These are phyloP conservation scores for Micrastur ruficollis DNA, from an alignment of 2,797 vertebrate species.

Conservation along the genomic window DNA sequence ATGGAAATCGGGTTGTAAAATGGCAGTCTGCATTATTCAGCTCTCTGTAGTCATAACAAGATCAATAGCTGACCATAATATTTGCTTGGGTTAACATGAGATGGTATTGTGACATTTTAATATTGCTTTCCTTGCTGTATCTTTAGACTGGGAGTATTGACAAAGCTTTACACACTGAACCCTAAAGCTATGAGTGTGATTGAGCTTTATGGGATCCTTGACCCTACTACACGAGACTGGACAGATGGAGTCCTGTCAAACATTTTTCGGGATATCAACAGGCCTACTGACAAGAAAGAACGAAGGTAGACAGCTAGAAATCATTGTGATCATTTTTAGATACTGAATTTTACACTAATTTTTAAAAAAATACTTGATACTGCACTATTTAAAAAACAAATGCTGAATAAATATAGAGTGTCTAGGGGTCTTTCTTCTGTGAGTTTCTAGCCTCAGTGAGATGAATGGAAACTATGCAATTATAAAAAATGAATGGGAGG, in stretches of 20 bases:
- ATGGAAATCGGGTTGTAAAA: background rate
- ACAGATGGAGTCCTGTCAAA: conserved; percentile 96
- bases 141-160: conserved; percentile 84
- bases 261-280: conserved; percentile 96
- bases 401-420: background rate
- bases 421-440: background rate
- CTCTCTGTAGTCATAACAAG: background rate
- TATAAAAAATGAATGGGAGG: background rate
- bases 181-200: conserved; percentile 95
- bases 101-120: background rate
- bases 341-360: background rate
- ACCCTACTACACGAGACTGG: conserved; percentile 92
- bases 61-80: background rate
- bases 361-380: background rate
- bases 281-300: conserved; percentile 91
- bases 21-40: background rate
- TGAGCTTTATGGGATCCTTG: conserved; percentile 93
- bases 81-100: background rate
- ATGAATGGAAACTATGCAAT: background rate
- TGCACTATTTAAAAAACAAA: background rate
- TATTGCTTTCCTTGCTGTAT: background rate
- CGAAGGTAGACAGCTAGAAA: conserved; percentile 76
- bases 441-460: background rate
- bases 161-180: conserved; percentile 90
- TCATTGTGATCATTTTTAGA: background rate